phyloP scores from a whole-genome alignment of 2,888 invertebrate species.

The Opisthograptis luteolata region DNA sequence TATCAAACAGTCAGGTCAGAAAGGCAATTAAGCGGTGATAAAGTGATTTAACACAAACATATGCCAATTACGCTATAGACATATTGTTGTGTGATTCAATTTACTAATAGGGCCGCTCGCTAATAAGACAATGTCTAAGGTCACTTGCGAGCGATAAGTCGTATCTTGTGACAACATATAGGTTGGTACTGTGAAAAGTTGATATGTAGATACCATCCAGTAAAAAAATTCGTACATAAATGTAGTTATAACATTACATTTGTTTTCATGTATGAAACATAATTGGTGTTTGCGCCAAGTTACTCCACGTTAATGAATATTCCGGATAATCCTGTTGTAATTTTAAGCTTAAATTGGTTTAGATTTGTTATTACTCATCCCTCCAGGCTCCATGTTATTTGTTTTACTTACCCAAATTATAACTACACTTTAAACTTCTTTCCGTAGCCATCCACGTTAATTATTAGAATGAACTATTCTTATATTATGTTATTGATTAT shows the following conservation, averaged over 20 bases:
- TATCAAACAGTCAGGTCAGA: slow-evolving; percentile 66
- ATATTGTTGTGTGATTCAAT: slow-evolving; percentile 55
- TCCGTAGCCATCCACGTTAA: no score
- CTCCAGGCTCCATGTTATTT: no score
- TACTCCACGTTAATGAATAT: no score
- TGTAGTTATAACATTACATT: background rate
- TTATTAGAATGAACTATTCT: no score
- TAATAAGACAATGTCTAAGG: slow-evolving; percentile 51
- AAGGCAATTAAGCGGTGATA: slow-evolving; percentile 64
- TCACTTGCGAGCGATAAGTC: slow-evolving; percentile 42
- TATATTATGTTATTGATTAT: no score
- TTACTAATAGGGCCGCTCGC: slow-evolving; percentile 61
- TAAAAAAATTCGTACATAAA: background rate
- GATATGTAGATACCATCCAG: background rate
- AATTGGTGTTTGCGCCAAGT: slow-evolving; percentile 1
- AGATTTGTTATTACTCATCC: no score
- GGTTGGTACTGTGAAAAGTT: slow-evolving; percentile 7
- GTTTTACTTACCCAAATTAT: no score
- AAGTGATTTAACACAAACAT: slow-evolving; percentile 49
- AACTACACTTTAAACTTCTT: no score
- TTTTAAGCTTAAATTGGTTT: no score
- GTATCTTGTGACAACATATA: slow-evolving; percentile 23
- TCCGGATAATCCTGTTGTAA: no score
- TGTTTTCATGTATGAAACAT: background rate
- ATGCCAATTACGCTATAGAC: slow-evolving; percentile 43